Evolutionary conservation across 2,888 invertebrate genomes (phyloP), one percentile per base, ranked within the genome.

Genomic region (Schrankia costaestrigalis): DNA sequence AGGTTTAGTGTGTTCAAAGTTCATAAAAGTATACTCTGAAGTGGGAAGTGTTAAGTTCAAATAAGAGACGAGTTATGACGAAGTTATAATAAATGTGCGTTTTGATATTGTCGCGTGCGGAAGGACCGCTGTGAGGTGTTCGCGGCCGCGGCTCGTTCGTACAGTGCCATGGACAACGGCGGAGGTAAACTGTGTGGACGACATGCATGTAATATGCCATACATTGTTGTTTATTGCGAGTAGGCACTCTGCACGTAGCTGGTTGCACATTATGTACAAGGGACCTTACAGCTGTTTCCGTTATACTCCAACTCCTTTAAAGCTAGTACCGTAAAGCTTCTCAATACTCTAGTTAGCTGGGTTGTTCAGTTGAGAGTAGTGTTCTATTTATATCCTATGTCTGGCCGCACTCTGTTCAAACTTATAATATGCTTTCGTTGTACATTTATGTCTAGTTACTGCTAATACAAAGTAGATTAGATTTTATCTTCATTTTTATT

Each of bases 81-180:
- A 72, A 73, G 78, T 71, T 77, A 58, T 64, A 64, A 63, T 76
- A 76, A 75, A 78, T 78, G 81, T 78, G 75, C 71, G 73, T 71
- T 68, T 66, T 70, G 67, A 64, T 70, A 63, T 63, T 69, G 63
- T 66, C 65, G 62, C 71, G 77, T 68, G 77, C 76, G 69, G 75
- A 75, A 70, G 73, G 70, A 72, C 66, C 72, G 72, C 71, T 65
- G 74, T 71, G 75, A 75, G 69, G 76, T 72, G 76, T 73, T 72
- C 67, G 66, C 67, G 66, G 63, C 46, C 66, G 65, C 68, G 61
- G 68, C 63, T 65, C 35, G 66, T 63, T 65, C 63, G 59, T 69
- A 69, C 63, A 69, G 71, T 74, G 81, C 78, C 70, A 86, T 86
- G 86, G 86, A 86, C 76, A 65, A 69, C 79, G 75, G 70, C 76